Base-by-base conservation (phyloP, 2,888 invertebrate species). In the Pyrrhia umbra region DNA sequence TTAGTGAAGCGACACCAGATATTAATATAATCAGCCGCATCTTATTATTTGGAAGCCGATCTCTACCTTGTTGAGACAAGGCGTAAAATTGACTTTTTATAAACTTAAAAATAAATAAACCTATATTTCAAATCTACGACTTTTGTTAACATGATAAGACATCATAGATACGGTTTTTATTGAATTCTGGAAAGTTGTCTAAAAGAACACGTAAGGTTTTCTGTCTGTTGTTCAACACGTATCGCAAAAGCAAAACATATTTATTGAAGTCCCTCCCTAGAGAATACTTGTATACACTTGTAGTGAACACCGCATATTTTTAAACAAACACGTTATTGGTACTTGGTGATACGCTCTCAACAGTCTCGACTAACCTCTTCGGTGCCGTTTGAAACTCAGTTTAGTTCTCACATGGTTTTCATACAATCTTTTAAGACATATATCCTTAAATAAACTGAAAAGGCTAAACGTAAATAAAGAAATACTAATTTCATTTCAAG, bases 401-500 rank as follows among this genome's bases (percentile, higher is more conserved):
- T 55, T 25, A 54, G 25, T 34, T 27, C 55, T 42, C 23, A 62
- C 46, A 49, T 51, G n/a, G 40, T 63, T 23, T 47, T 66, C 51
- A 42, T 51, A 57, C 1, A 59, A 60, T 46, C 23, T 68, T 64
- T 46, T 59, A 56, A 30, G 25, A 54, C 16, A 8, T 66, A 37
- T 37, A 27, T 56, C 27, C 54, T 55, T 46, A 40, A 55, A 21
- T 21, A 58, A 46, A 15, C 40, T 56, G 45, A 54, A 49, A 64
- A 40, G 39, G 39, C 43, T 64, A 67, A 73, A 77, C 49, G 58
- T 65, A 73, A 65, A 82, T 60, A 75, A 77, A 68, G 54, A 74
- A 78, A 79, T 55, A 71, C 75, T 71, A 56, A 69, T 81, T 76
- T 77, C 66, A 59, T 65, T 69, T 68, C 55, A 72, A 68, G 59